These are phyloP conservation scores for Epizoanthus rinbou DNA, from an alignment of 92 coral and sea anemone genomes.

Conservation along the genomic window DNA sequence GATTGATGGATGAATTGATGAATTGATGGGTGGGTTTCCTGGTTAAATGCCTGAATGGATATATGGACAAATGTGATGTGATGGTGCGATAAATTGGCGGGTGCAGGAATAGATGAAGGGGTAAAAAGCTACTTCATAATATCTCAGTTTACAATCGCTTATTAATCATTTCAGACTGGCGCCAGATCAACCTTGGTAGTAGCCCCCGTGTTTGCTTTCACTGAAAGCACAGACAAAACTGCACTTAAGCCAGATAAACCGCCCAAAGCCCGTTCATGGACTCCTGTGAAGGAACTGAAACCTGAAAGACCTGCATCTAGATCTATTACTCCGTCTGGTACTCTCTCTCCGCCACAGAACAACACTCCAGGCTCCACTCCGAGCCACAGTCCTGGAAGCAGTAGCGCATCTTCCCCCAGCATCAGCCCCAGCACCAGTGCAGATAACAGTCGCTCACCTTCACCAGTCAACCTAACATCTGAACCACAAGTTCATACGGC, in stretches of 20 bases:
- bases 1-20: no score
- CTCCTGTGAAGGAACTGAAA: constrained; percentile 7
- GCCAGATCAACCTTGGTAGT: not conserved
- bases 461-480: not conserved
- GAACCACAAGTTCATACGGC: not conserved
- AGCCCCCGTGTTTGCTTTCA: constrained; percentile 20
- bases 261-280: not conserved
- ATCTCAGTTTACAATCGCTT: not conserved
- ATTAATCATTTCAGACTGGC: not conserved
- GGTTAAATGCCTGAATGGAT: not conserved
- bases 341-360: not conserved
- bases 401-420: not conserved
- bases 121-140: not conserved
- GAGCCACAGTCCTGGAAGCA: not conserved
- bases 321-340: not conserved
- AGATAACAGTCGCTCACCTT: constrained; percentile 3
- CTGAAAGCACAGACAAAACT: not conserved
- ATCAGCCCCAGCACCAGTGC: constrained; percentile 20
- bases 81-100: not conserved
- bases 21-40: no score
- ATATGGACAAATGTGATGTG: not conserved
- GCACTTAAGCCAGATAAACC: not conserved
- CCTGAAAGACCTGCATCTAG: not conserved
- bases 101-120: not conserved
- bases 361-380: not conserved